Base-by-base conservation (phyloP, 2,113 vertebrate genomes). In the Scophthalmus maximus region DNA sequence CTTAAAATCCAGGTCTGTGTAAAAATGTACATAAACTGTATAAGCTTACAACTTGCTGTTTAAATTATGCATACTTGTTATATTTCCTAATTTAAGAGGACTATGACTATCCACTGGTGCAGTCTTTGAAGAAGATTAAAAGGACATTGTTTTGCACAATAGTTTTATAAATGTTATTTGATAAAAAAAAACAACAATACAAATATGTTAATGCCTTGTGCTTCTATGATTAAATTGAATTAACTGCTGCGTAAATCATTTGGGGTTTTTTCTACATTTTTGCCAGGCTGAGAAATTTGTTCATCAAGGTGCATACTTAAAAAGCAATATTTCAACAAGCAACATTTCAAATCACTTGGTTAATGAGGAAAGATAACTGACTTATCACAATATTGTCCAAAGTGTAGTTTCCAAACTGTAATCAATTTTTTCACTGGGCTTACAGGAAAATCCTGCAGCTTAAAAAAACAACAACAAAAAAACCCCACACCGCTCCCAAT, bases 151-250 rank as follows among this genome's bases (percentile, higher is more conserved):
- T 96, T 98, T 97, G 95, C 97, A 97, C 95, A 96, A 95, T 92
- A 93, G 93, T 93, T 93, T 93, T 93, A 92, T 93, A 93, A 92
- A 92, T 92, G 90, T 92, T 92, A 93, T 93, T 93, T 93, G 89
- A 92, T 92, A 88, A 89, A 88, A 88, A 88, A 78, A 86, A 82
- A 58, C 32, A 34, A 34, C 74, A 87, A 68, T 81, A 90, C 84
- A 90, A 83, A 88, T 90, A 90, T 90, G 88, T 90, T 90, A 89
- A 89, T 86, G 87, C 88, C 84, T 90, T 91, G 89, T 92, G 88
- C 89, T 92, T 92, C 88, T 94, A 95, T 95, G 95, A 96, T 97
- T 96, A 96, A 98, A 98, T 95, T 95, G 95, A 96, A 96, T 96
- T 96, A 95, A 95, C 93, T 95, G 94, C 95, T 94, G 94, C 89